Conservation (phyloP, 1,140 invertebrate species). For the Galleria mellonella region DNA sequence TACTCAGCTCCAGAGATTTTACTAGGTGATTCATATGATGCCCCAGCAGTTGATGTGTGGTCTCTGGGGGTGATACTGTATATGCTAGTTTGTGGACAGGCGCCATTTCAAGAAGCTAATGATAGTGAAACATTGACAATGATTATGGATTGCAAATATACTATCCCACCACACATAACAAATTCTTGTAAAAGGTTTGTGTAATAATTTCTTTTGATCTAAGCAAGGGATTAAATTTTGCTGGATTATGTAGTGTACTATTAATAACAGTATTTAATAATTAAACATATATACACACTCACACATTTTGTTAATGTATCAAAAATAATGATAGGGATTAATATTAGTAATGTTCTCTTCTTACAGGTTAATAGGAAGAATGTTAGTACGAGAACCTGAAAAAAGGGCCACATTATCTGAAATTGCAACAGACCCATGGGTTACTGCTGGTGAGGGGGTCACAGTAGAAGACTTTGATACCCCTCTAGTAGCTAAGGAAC, state of each 20-base stretch:
- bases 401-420: constrained; percentile 91
- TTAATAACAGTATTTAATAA: too few relatives aligned
- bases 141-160: constrained; percentile 99
- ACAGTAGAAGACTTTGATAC: constrained; percentile 62
- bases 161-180: constrained; percentile 93
- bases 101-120: constrained; percentile 99
- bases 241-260: too few relatives aligned
- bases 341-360: constrained; percentile 1
- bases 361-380: constrained; percentile 88
- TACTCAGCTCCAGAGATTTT: constrained; percentile 99
- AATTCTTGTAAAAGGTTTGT: constrained; percentile 86
- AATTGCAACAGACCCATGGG: constrained; percentile 93
- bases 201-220: background rate
- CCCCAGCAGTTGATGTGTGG: constrained; percentile 98
- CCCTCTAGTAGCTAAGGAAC: constrained; percentile 58
- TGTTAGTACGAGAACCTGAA: constrained; percentile 95
- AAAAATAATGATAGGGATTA: too few relatives aligned
- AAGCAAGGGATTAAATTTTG: too few relatives aligned
- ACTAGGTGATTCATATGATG: constrained; percentile 95
- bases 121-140: constrained; percentile 99
- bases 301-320: too few relatives aligned
- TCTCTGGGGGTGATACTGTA: constrained; percentile 98
- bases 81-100: constrained; percentile 97
- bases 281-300: too few relatives aligned
- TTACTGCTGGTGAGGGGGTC: constrained; percentile 75